Percentiles rank a stretch among this genome's conserved stretches.
Conservation (phyloP, 2,113 vertebrate genomes). For the Cercocebus atys region DNA sequence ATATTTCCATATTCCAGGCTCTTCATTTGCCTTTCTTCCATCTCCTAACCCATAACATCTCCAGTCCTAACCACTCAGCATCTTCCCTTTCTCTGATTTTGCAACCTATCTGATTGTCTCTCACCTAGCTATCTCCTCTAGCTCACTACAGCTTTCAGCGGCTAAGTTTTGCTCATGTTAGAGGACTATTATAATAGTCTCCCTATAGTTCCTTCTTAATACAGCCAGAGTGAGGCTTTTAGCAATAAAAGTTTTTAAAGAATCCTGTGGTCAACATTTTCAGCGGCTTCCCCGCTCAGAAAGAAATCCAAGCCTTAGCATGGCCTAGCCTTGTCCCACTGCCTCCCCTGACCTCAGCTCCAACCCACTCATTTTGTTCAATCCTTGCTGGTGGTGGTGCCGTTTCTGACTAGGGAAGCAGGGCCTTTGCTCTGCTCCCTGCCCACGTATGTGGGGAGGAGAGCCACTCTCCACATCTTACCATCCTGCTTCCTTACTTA, state of each 20-base stretch:
- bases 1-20: background rate
- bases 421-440: background rate
- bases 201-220: background rate
- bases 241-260: background rate
- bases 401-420: background rate
- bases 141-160: background rate
- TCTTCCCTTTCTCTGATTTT: background rate
- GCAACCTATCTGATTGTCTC: background rate
- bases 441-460: background rate
- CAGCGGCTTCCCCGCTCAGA: background rate
- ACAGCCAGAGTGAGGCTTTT: background rate
- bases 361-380: background rate
- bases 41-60: background rate
- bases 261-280: background rate
- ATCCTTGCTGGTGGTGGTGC: background rate
- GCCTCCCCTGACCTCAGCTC: background rate
- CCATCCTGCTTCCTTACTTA: background rate
- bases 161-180: background rate
- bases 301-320: background rate
- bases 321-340: background rate
- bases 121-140: background rate
- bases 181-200: background rate
- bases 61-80: background rate
- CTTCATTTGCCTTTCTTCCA: background rate
- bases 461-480: background rate